Conservation (phyloP, 2,888 invertebrate species). For the Drosophila borealis region DNA sequence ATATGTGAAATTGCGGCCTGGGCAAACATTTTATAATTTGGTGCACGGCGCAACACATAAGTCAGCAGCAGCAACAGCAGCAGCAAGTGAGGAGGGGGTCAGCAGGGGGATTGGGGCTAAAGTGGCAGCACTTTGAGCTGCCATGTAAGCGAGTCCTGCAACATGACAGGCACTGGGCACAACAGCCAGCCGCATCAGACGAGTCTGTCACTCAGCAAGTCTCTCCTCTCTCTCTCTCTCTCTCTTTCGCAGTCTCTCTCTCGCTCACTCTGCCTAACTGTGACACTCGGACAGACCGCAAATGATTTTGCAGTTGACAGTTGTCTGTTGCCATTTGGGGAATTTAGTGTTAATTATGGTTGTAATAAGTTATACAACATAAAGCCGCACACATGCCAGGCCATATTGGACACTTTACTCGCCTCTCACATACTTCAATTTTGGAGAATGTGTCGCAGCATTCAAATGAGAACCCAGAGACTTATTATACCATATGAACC, state of each 20-base stretch:
- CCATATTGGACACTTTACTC: constrained; percentile 6
- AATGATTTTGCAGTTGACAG: constrained; percentile 82
- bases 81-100: background rate
- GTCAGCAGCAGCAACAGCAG: constrained; percentile 56
- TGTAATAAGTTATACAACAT: constrained; percentile 76
- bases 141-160: constrained; percentile 65
- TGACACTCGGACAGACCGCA: constrained; percentile 56
- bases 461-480: constrained; percentile 12
- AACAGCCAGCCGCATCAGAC: constrained; percentile 57
- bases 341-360: constrained; percentile 81
- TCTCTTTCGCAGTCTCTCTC: too few relatives aligned
- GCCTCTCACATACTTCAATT: constrained; percentile 13
- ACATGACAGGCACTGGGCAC: constrained; percentile 61
- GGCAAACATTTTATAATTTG: constrained; percentile 80
- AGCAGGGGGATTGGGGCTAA: constrained; percentile 2
- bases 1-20: constrained; percentile 68
- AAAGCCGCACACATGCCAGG: constrained; percentile 16
- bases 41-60: constrained; percentile 74
- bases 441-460: constrained; percentile 34
- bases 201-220: constrained; percentile 40
- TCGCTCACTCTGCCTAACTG: constrained; percentile 7
- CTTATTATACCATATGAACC: constrained; percentile 1
- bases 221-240: background rate
- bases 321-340: constrained; percentile 78
- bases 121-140: constrained; percentile 49